phyloP scores from a whole-genome alignment of 2,113 vertebrate genomes.

The Periophthalmodon schlosseri region DNA sequence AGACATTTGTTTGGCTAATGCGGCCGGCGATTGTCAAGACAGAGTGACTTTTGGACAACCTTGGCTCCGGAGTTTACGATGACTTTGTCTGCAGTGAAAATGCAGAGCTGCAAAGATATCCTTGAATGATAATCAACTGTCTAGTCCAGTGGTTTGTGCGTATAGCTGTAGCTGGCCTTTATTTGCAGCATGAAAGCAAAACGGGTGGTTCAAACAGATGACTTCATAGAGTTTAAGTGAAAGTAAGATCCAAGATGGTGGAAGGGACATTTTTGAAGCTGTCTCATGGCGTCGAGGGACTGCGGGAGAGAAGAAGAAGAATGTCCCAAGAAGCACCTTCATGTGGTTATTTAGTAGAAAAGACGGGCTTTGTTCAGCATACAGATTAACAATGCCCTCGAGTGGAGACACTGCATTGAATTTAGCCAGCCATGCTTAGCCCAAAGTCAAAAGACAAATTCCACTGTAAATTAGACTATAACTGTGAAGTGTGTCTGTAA shows the following conservation, averaged over 20 bases:
- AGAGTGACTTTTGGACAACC: conserved; percentile 62
- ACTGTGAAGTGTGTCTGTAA: not conserved
- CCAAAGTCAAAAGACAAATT: conserved; percentile 39
- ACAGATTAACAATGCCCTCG: conserved; percentile 47
- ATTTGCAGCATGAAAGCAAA: conserved; percentile 50
- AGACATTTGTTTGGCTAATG: conserved; percentile 65
- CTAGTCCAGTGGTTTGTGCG: conserved; percentile 22
- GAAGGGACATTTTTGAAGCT: conserved; percentile 30
- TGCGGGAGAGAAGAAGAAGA: conserved; percentile 20
- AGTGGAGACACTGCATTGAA: conserved; percentile 29
- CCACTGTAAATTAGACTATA: not conserved
- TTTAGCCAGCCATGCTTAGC: conserved; percentile 25
- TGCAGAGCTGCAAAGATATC: conserved; percentile 52
- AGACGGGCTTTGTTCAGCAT: conserved; percentile 21
- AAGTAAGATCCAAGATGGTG: conserved; percentile 27
- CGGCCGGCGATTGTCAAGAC: conserved; percentile 43
- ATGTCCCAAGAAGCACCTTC: conserved; percentile 3
- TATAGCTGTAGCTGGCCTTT: conserved; percentile 10
- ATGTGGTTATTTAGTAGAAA: conserved; percentile 31
- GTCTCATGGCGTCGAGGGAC: not conserved
- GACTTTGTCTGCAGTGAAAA: conserved; percentile 56
- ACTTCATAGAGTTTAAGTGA: conserved; percentile 34
- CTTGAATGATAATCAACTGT: conserved; percentile 51
- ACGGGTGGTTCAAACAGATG: conserved; percentile 50
- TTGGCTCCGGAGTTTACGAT: conserved; percentile 57